Conservation (phyloP, 2,888 invertebrate species). For the Blomia tropicalis region DNA sequence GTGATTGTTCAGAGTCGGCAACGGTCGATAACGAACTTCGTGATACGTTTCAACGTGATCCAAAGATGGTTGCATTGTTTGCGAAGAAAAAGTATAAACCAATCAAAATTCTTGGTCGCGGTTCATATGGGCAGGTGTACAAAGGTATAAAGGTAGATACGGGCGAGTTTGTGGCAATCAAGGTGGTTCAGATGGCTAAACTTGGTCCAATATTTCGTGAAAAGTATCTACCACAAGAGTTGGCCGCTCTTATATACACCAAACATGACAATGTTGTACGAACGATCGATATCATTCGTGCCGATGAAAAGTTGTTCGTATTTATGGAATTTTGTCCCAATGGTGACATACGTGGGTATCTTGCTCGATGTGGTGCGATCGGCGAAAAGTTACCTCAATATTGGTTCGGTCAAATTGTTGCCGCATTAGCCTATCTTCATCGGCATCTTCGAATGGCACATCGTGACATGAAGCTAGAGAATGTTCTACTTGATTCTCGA, state of each 20-base stretch:
- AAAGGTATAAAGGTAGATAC: neutral
- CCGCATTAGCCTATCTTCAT: constrained; percentile 13
- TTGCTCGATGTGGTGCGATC: constrained; percentile 33
- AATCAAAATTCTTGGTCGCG: neutral
- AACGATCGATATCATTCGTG: neutral
- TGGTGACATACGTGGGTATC: constrained; percentile 37
- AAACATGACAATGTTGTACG: neutral
- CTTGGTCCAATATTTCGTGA: neutral
- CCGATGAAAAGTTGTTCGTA: neutral
- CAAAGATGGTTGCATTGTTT: neutral
- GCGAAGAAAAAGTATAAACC: neutral
- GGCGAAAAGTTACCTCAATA: neutral
- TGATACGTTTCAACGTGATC: too few relatives aligned
- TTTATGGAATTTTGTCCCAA: constrained; percentile 35
- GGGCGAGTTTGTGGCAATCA: neutral
- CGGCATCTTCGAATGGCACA: constrained; percentile 5
- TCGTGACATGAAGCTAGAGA: constrained; percentile 24
- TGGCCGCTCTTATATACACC: neutral
- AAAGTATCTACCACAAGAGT: neutral
- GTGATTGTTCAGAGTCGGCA: too few relatives aligned
- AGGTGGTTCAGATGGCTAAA: neutral
- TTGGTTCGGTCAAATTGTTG: constrained; percentile 16
- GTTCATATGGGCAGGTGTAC: neutral
- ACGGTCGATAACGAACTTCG: too few relatives aligned
- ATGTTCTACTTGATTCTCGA: constrained; percentile 10